Conservation (phyloP, 2,797 vertebrate species). For the Potorous gilbertii region DNA sequence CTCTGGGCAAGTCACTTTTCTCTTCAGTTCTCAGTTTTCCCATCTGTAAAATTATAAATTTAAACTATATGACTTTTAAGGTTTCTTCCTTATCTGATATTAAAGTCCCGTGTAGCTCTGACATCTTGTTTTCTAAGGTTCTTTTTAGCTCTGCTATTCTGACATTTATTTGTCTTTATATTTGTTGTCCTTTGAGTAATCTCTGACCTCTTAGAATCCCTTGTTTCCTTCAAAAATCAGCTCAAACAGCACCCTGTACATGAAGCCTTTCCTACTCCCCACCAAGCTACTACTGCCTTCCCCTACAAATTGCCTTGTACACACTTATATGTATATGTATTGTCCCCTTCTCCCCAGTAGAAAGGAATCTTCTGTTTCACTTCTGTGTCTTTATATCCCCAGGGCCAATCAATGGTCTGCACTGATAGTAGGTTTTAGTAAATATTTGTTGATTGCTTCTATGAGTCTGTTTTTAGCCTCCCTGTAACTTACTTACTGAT, state of each 20-base stretch:
- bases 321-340: not conserved
- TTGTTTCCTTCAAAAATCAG: not conserved
- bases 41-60: not conserved
- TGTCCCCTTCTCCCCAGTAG: not conserved
- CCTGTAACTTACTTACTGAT: not conserved
- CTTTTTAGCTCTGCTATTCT: not conserved
- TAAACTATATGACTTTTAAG: not conserved
- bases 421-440: not conserved
- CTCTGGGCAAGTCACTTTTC: not conserved
- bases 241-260: not conserved
- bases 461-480: not conserved
- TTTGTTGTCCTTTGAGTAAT: not conserved
- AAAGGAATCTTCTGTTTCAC: not conserved
- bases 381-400: not conserved
- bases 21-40: not conserved
- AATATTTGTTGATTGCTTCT: not conserved
- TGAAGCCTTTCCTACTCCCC: not conserved
- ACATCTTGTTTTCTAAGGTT: not conserved
- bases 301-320: not conserved
- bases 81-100: not conserved
- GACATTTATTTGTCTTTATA: not conserved
- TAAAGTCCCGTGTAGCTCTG: not conserved
- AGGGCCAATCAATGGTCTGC: not conserved
- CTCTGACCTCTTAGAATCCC: not conserved
- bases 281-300: not conserved